A percentile compares a stretch with the other conserved stretches of the same genome.
Conservation (phyloP, 2,797 vertebrate genomes). For the Halcyon chelicuti region DNA sequence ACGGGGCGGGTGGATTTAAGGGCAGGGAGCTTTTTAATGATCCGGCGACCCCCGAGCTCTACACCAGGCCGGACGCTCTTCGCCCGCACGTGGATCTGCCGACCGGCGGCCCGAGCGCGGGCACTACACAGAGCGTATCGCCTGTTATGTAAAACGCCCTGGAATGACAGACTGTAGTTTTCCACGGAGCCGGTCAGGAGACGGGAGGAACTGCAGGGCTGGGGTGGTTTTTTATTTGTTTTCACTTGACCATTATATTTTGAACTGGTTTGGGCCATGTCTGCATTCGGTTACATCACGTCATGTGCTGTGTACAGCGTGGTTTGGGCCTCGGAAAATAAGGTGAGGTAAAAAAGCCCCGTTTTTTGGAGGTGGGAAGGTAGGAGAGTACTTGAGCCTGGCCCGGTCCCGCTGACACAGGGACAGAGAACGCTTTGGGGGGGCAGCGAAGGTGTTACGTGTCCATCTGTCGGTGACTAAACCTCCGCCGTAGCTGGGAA, state of each 20-base stretch:
- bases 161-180: conserved; percentile 61
- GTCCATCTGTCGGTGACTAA: background rate
- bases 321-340: conserved; percentile 80
- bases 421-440: rapidly evolving
- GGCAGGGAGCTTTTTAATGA: no score
- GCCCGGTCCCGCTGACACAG: background rate
- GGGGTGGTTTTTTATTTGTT: background rate
- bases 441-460: background rate
- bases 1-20: no score
- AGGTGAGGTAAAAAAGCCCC: conserved; percentile 64
- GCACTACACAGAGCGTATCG: background rate
- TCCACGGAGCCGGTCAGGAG: conserved; percentile 44
- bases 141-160: conserved; percentile 54
- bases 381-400: background rate
- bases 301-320: conserved; percentile 72
- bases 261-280: conserved; percentile 57
- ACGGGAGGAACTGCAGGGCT: conserved; percentile 47
- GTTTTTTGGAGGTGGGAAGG: conserved; percentile 24
- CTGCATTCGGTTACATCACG: conserved; percentile 76
- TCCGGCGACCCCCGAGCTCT: no score
- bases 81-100: no score
- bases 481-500: rapidly evolving
- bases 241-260: conserved; percentile 51
- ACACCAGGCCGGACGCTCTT: no score
- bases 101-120: no score